A percentile compares a stretch with the other conserved stretches of the same genome.
These are phyloP conservation scores for Deroplatys truncata DNA, from an alignment of 2,888 invertebrate species.

Conservation along the genomic window DNA sequence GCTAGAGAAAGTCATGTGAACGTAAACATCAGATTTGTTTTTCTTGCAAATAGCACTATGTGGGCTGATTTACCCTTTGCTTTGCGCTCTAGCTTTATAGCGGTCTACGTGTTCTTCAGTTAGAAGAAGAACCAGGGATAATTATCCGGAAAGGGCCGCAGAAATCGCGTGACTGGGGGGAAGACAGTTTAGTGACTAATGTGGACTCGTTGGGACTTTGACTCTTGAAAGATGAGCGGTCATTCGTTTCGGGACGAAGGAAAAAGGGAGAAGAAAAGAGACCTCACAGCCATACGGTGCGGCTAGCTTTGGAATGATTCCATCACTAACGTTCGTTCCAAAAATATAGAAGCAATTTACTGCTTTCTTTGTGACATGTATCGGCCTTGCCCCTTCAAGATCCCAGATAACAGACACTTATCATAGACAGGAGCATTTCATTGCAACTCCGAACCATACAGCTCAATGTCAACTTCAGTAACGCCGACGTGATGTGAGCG, in stretches of 20 bases:
- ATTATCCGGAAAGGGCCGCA: neutral
- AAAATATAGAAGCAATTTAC: constrained; percentile 14
- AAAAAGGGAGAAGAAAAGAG: neutral
- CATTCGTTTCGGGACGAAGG: constrained; percentile 11
- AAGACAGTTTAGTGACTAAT: constrained; percentile 15
- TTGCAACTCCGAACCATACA: neutral
- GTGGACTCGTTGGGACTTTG: constrained; percentile 5
- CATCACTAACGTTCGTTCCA: constrained; percentile 6
- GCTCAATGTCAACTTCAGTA: neutral
- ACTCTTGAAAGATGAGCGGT: constrained; percentile 13
- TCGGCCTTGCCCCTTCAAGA: neutral
- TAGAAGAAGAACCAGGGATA: neutral
- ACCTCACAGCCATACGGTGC: constrained; percentile 13
- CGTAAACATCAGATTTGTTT: no score
- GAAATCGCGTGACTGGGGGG: neutral
- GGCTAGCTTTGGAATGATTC: neutral
- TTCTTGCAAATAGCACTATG: no score
- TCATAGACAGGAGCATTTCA: neutral
- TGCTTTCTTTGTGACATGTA: neutral
- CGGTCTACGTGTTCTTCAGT: neutral
- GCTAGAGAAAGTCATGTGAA: no score
- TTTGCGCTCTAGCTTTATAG: neutral
- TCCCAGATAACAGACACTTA: neutral
- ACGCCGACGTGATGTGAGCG: neutral
- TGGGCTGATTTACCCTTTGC: neutral